Percentiles rank a stretch among this genome's conserved stretches.
Evolutionary conservation across 2,797 vertebrate genomes (phyloP).

Genomic region (Oreochromis mossambicus): DNA sequence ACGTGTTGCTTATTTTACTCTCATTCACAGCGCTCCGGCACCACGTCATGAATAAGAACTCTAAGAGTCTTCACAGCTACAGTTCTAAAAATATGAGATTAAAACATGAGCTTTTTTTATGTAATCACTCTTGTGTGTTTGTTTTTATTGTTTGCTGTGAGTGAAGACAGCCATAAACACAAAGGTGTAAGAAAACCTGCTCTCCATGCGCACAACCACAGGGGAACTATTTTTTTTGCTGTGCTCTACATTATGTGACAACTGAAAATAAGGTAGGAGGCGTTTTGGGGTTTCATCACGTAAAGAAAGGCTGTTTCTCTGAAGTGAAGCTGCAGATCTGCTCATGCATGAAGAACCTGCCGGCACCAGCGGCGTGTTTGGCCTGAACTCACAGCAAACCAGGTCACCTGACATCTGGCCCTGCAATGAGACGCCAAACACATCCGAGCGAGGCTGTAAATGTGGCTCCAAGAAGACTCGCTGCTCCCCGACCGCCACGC

Average conservation of each 20-base stretch:
- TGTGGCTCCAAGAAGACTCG: not conserved
- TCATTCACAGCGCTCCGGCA: not conserved
- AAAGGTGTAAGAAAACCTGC: not conserved
- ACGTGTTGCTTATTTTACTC: not conserved
- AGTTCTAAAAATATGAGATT: not conserved
- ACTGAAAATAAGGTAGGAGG: not conserved
- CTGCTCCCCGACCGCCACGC: accelerated
- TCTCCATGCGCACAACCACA: not conserved
- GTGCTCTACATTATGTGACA: not conserved
- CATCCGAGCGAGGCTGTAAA: not conserved
- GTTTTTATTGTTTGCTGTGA: not conserved
- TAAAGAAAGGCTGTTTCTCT: not conserved
- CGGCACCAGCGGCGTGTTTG: accelerated
- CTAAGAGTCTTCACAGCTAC: not conserved
- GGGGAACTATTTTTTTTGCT: not conserved
- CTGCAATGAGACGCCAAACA: not conserved
- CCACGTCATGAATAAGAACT: not conserved
- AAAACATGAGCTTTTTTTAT: not conserved
- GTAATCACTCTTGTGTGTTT: not conserved
- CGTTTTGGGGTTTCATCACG: not conserved
- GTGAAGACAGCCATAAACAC: not conserved
- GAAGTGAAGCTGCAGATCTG: not conserved
- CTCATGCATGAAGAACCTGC: not conserved
- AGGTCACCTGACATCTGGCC: not conserved
- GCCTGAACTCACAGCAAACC: not conserved